Evolutionary conservation across 2,888 invertebrate species (phyloP), one percentile per base, ranked within the genome.

Genomic region (Synergus japonicus): DNA sequence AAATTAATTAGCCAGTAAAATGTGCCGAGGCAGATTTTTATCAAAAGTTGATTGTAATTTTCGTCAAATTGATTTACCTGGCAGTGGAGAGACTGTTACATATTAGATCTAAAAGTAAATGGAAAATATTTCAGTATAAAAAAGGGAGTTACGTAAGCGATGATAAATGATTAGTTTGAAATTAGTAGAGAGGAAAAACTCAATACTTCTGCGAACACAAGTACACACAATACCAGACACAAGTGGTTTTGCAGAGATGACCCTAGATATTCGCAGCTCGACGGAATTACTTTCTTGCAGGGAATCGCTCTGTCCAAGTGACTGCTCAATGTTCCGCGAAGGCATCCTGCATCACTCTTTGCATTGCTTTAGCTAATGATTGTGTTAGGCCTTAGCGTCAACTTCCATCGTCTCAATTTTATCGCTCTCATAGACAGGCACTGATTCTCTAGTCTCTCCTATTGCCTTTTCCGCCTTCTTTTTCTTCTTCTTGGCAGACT

Each of bases 401-500:
- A 94, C 94, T 91, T 94, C 94, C 93, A 94, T 93, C n/a, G 94
- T 92, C 85, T 90, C 89, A 15, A 73, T 73, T 54, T 49, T 43
- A 44, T 43, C 41, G 41, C 43, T 66, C 8, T 66, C 66, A 18
- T 43, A 43, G 18, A 10, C 66, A 44, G 66, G 73, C 5, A 73
- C 73, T 0, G 73, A 49, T n/a, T 73, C 73, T 37, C 73, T 54
- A 37, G 10, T 73, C 41, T 94, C 93, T 79, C 90, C 90, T 85
- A 93, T 93, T 77, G 93, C 93, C 83, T 94, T 95, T 85, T 95
- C 95, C 84, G 96, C 95, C 95, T 96, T 97, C 96, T 97, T 97
- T 95, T 97, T 97, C 95, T 97, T 97, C 94, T 96, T 96, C 93
- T 97, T 98, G 87, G 96, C 97, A 41, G 97, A 94, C 92, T 97